Base-by-base conservation (phyloP, 92 coral and sea anemone genomes). In the Virgularia gustaviana region DNA sequence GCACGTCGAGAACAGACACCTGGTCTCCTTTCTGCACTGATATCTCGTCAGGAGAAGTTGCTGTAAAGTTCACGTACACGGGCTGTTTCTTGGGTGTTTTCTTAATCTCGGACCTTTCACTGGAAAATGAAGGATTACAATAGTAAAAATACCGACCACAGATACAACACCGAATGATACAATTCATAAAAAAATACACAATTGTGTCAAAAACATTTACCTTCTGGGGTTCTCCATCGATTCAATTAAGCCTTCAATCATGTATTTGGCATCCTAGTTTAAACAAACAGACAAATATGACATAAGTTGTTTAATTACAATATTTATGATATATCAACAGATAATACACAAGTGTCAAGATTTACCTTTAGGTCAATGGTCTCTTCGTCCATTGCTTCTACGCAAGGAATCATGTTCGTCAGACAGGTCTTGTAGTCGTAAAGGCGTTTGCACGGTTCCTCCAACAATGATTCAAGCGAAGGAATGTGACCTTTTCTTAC, bases 361-460 rank as follows among this genome's bases (percentile, higher is more conserved):
- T 35, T 29, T 49, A 90, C 99, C 99, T 83, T 87, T 16, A 94
- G 74, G 63, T 89, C 85, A 13, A 57, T 36, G 41, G 90, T 86
- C 36, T 94, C 87, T 13, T 80, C 61, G 6, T 82, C 84, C 30
- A 91, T 87, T 55, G 76, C 72, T 63, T 65, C 80, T 57, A 88
- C 90, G 57, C 75, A 86, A 31, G 78, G 65, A 63, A 89, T 34
- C 52, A 94, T 85, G 42, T 94, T 84, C 22, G 85, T 57, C 28
- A 94, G 75, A 35, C 61, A 85, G 15, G 79, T 80, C 61, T 85
- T 78, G 81, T 94, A 94, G 57, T 83, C 99, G 47, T 89, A 85
- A 32, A 94, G 65, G 22, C 99, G 86, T 66, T 94, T 85, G 27
- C 87, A 77, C 16, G 99, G 99, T 29, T 89, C 81, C 18, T 89